Conservation (phyloP, 1,140 invertebrate species). For the Hycleus cichorii region DNA sequence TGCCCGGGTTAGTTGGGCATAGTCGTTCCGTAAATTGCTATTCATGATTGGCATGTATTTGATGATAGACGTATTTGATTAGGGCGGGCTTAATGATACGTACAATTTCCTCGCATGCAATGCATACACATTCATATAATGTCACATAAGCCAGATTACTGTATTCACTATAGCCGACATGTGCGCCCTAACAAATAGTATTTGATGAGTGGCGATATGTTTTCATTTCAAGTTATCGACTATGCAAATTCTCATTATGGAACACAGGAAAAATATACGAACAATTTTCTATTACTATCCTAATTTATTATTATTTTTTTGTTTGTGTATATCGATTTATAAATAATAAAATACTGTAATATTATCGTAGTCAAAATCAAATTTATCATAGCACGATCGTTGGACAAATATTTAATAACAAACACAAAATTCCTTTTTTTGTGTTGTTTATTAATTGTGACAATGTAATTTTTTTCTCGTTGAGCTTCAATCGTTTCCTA, state of each 20-base stretch:
- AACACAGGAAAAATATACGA: too few relatives aligned
- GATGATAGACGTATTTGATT: slow-evolving; percentile 39
- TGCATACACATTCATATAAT: slow-evolving; percentile 33
- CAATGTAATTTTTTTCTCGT: too few relatives aligned
- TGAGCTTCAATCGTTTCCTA: too few relatives aligned
- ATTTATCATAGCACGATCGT: too few relatives aligned
- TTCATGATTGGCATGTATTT: slow-evolving; percentile 39
- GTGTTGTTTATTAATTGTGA: too few relatives aligned
- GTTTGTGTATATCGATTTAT: too few relatives aligned
- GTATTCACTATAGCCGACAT: slow-evolving; percentile 32
- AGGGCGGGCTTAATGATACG: slow-evolving; percentile 37
- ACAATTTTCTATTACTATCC: slow-evolving; percentile 1
- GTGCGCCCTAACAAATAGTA: slow-evolving; percentile 34
- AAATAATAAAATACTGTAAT: too few relatives aligned
- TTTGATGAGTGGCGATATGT: slow-evolving; percentile 36
- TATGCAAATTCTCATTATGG: slow-evolving; percentile 25
- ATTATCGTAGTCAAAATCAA: too few relatives aligned
- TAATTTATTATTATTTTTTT: too few relatives aligned
- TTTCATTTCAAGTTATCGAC: slow-evolving; percentile 35
- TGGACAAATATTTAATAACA: too few relatives aligned
- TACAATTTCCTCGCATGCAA: slow-evolving; percentile 37
- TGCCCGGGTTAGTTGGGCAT: not conserved
- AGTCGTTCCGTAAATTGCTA: slow-evolving; percentile 28
- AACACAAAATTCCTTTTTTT: too few relatives aligned
- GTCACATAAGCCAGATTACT: slow-evolving; percentile 35